Base-by-base conservation (phyloP, 2,888 invertebrate genomes). In the Melipona beecheii region DNA sequence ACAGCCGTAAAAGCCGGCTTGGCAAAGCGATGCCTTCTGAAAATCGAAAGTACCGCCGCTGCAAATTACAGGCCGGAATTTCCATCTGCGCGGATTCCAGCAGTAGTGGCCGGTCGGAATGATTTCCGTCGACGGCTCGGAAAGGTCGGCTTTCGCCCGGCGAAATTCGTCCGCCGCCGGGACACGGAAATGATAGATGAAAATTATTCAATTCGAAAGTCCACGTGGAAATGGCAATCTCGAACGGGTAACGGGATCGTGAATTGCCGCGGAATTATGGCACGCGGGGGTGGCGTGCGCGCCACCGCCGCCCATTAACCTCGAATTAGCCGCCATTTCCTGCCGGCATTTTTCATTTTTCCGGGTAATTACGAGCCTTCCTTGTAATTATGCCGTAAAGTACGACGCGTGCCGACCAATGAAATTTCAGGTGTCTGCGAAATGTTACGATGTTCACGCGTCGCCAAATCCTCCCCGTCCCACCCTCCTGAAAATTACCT, bases 301-400 rank as follows among this genome's bases (percentile, higher is more conserved):
- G 84, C 79, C 60, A 70, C 64, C 79, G 60, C 19, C 80, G 65
- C 2, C 80, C 80, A 76, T 85, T 85, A 84, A 70, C 85, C 72
- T 77, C 77, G 80, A 85, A 85, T 84, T 85, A 84, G 62, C 77
- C 62, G 58, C 81, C 77, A 84, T 85, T 84, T 85, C 85, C 85
- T 76, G 49, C 58, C 77, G 70, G 65, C 85, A 81, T 70, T 81
- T 85, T 77, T 76, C 84, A 84, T 84, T 85, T 85, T 84, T 77
- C 76, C 75, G 27, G 65, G 73, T 81, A 81, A 85, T 84, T 85
- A 71, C 85, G 71, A 75, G 66, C 75, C 71, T 56, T 83, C 73
- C 69, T 21, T 54, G 73, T 62, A 84, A 78, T 84, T 83, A 78
- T 71, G 49, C 58, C 64, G 68, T 75, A 27, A 78, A 78, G 65